Conservation (phyloP, 2,113 vertebrate genomes). For the Gyps fulvus region DNA sequence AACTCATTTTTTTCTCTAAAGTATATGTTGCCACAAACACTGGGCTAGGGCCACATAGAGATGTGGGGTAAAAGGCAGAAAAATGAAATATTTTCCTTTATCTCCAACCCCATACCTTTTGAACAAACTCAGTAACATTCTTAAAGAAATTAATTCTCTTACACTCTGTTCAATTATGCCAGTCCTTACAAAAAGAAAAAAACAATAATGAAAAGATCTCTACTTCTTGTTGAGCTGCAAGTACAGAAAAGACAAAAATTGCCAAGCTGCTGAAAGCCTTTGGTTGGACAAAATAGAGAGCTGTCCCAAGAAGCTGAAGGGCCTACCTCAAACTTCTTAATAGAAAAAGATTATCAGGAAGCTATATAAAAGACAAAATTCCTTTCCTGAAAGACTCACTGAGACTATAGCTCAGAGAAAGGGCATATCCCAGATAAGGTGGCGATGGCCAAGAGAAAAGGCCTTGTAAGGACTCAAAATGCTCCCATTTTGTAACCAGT, state of each 20-base stretch:
- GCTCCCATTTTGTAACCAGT: background rate
- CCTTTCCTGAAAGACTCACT: background rate
- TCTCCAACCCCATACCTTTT: rapidly evolving
- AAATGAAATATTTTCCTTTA: background rate
- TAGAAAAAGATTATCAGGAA: background rate
- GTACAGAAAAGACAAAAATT: background rate
- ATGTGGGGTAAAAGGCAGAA: background rate
- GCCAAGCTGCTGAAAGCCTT: background rate
- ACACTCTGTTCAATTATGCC: background rate
- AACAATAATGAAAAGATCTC: background rate
- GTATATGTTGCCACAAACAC: background rate
- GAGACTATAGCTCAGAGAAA: background rate
- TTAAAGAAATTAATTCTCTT: background rate
- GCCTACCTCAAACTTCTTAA: background rate
- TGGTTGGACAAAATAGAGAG: background rate
- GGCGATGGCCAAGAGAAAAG: background rate
- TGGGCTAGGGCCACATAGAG: background rate
- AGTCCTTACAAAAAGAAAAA: background rate
- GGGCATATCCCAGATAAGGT: background rate
- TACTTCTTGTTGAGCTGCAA: background rate
- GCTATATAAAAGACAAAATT: background rate
- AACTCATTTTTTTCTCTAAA: background rate
- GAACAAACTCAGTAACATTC: background rate
- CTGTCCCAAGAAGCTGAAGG: background rate
- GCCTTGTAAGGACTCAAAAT: background rate